phyloP scores from a whole-genome alignment of 2,888 invertebrate species.

The Chymomyza procnemis region DNA sequence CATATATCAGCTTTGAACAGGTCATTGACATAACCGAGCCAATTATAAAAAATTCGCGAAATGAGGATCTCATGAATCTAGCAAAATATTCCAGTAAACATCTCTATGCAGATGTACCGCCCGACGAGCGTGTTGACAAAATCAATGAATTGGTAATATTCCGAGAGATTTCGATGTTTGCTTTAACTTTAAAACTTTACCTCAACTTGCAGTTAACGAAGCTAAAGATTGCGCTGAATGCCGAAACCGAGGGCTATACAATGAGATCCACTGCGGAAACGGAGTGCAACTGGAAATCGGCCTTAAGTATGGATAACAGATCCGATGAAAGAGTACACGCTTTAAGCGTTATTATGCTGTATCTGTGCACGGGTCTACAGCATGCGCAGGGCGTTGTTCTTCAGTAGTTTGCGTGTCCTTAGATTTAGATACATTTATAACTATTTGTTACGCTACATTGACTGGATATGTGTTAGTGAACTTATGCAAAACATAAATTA shows the following conservation, averaged over 20 bases:
- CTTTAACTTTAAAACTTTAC: too few species aligned
- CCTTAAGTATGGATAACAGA: constrained; percentile 65
- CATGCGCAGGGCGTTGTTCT: constrained; percentile 76
- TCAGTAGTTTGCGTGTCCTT: constrained; percentile 46
- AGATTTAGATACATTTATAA: constrained; percentile 1
- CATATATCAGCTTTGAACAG: constrained; percentile 70
- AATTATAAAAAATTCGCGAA: constrained; percentile 76
- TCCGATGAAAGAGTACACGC: constrained; percentile 94
- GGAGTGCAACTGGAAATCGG: constrained; percentile 80
- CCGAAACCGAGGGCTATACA: constrained; percentile 81
- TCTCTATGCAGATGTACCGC: constrained; percentile 85
- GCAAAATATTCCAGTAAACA: constrained; percentile 93
- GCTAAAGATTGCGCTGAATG: constrained; percentile 86
- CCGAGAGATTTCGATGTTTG: too few species aligned
- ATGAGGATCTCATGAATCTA: constrained; percentile 91
- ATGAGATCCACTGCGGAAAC: constrained; percentile 79
- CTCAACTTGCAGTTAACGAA: constrained; percentile 82
- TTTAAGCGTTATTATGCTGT: constrained; percentile 93
- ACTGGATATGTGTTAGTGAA: constrained; percentile 67
- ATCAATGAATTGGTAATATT: constrained; percentile 90
- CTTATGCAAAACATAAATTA: constrained; percentile 19
- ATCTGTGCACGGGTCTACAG: constrained; percentile 96
- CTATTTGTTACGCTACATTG: constrained; percentile 13
- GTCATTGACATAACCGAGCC: constrained; percentile 74
- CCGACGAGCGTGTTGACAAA: constrained; percentile 85